Conservation (phyloP, 1,140 invertebrate genomes). For the Lutraria rhynchaena region DNA sequence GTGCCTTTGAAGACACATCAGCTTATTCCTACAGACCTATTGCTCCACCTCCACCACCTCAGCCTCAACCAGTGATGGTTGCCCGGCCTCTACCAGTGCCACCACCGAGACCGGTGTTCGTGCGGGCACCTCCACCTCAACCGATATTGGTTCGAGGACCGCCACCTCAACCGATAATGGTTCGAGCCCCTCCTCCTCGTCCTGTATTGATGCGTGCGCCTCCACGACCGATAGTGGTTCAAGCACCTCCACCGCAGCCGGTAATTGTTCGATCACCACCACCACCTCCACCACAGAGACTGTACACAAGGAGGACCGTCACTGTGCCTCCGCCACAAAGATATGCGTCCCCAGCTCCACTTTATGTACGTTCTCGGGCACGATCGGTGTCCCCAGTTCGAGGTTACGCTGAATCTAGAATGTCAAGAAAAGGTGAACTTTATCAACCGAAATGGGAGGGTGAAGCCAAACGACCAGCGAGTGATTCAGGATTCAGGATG, state of each 20-base stretch:
- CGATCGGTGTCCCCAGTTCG: conserved; percentile 15
- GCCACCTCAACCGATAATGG: background rate
- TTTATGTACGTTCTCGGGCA: conserved; percentile 9
- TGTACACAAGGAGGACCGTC: conserved; percentile 24
- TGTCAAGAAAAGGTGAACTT: background rate
- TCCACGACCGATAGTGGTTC: background rate
- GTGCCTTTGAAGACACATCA: too few relatives aligned
- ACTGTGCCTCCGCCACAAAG: conserved; percentile 10
- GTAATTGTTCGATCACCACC: conserved; percentile 12
- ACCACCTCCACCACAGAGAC: conserved; percentile 18
- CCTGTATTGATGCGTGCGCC: background rate
- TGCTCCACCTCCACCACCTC: background rate
- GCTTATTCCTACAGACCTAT: background rate
- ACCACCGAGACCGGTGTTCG: background rate
- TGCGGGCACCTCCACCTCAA: background rate
- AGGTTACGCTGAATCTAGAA: conserved; percentile 1
- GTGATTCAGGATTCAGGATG: background rate
- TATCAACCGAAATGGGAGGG: conserved; percentile 40
- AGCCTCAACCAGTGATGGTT: too few relatives aligned
- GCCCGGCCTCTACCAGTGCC: too few relatives aligned
- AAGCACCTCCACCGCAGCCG: conserved; percentile 21
- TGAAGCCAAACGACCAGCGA: background rate
- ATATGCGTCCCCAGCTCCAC: background rate
- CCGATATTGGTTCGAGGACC: background rate
- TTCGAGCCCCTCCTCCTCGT: background rate